Base-by-base conservation (phyloP, 37 sponge, comb jelly and placozoan genomes). In the Beroe ovata region DNA sequence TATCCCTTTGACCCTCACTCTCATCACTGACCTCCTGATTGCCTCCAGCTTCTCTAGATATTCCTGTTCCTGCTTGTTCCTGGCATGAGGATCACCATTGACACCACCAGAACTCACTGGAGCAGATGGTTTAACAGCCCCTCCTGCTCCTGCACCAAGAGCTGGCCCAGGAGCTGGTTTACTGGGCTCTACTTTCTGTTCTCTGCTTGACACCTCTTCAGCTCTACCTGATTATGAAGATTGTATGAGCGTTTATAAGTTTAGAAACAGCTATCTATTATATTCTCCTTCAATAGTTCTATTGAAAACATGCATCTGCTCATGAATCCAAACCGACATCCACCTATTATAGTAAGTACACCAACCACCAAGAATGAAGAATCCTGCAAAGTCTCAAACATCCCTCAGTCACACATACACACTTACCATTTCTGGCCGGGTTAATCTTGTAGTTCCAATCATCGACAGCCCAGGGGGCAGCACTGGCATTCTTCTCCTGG, bases 11-110 rank as follows among this genome's bases (percentile, higher is more conserved):
- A n/a, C n/a, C n/a, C n/a, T n/a, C n/a, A n/a, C n/a, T n/a, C n/a
- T 47, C 6, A 47, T 47, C 11, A 11, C 54, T 47, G 6, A 66
- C 36, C 60, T 64, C 30, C 97, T 92, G 30, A 96, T 96, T 29
- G 92, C 95, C 88, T 93, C 90, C 60, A 96, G 90, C 59, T 92
- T 91, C 23, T 84, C 92, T 36, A 96, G 88, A 64, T 96, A 96
- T 36, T 96, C 95, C 93, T 93, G 39, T 35, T 90, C 88, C 39
- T 64, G 26, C 34, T 66, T 22, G 36, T 88, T 90, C 26, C 63
- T 71, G 6, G 54, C 54, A n/a, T n/a, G n/a, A n/a, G n/a, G n/a
- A n/a, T n/a, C n/a, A n/a, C n/a, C n/a, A n/a, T n/a, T n/a, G 6
- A 6, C 54, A 6, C 11, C 54, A 47, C 54, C 54, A 11, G 6